phyloP scores from a whole-genome alignment of 2,888 invertebrate genomes.

The Halocaridina rubra region DNA sequence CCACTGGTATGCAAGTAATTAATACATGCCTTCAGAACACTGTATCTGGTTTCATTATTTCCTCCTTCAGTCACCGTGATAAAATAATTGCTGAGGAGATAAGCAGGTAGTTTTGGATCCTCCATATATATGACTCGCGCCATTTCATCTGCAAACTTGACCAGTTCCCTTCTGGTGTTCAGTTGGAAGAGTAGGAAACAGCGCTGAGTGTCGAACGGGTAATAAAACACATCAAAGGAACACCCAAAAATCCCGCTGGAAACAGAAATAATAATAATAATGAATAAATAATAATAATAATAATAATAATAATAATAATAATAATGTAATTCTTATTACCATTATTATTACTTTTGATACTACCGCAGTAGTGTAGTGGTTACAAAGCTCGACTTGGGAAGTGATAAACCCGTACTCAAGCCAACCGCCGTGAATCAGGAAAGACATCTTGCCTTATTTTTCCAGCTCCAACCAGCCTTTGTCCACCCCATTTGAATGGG shows the following conservation, averaged over 20 bases:
- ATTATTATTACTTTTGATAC: background rate
- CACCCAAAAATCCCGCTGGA: constrained; percentile 38
- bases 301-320: background rate
- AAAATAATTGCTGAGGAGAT: constrained; percentile 5
- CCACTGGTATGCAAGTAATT: no score
- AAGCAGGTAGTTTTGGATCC: constrained; percentile 12
- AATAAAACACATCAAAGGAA: constrained; percentile 44
- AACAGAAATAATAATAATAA: background rate
- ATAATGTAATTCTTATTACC: no score
- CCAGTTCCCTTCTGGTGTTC: constrained; percentile 14
- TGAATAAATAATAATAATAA: background rate
- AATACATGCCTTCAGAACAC: no score
- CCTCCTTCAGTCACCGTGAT: background rate
- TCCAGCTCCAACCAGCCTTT: no score
- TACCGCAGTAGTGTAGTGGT: background rate
- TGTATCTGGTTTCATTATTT: constrained; percentile 27
- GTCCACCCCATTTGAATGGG: no score
- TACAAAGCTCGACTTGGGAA: no score
- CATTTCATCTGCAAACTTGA: background rate
- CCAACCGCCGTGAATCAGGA: no score
- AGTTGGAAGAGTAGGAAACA: constrained; percentile 24
- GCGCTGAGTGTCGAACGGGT: constrained; percentile 41
- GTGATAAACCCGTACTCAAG: no score
- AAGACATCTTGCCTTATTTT: no score
- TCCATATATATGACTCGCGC: constrained; percentile 20